Base-by-base conservation (phyloP, 2,113 vertebrate genomes). In the Lagopus leucura region DNA sequence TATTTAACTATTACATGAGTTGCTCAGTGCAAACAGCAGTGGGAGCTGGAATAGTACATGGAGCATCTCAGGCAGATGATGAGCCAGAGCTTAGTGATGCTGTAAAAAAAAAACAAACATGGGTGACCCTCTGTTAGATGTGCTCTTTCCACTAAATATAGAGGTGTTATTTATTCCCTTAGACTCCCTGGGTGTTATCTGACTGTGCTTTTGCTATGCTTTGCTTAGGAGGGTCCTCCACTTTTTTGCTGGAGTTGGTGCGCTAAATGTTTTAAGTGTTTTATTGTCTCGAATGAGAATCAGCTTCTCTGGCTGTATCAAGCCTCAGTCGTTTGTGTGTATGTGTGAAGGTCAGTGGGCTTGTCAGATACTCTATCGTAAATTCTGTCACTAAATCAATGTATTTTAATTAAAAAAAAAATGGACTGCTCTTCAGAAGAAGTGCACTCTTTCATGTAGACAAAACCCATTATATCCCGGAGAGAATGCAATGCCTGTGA, bases 321-420 rank as follows among this genome's bases (percentile, higher is more conserved):
- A 69, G 73, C 92, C 73, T 90, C 76, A 72, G 88, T 81, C 70
- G 14, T 92, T 86, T 86, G 38, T 94, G 20, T 36, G 11, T 75
- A 30, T 91, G 90, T 90, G 76, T 95, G 93, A 96, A 96, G 95
- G 95, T 96, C 94, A 95, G 80, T 93, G 83, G 82, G 50, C 86
- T 94, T 94, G 88, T 95, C 91, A 90, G 77, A 95, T 91, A 78
- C 43, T 40, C 70, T 75, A 17, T 82, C 94, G 94, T 94, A 95
- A 90, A 91, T 90, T 73, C 90, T 88, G 93, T 93, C 94, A 95
- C 90, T 95, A 94, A 95, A 95, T 96, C 96, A 95, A 96, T 97
- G 94, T 91, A 30, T 94, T 94, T 94, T 97, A 97, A 96, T 96
- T 97, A 90, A 81, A 94, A 85, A 30, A 95, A 95, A 89, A 77